Conservation (phyloP, 2,888 invertebrate genomes). For the Diplolepis rosae region DNA sequence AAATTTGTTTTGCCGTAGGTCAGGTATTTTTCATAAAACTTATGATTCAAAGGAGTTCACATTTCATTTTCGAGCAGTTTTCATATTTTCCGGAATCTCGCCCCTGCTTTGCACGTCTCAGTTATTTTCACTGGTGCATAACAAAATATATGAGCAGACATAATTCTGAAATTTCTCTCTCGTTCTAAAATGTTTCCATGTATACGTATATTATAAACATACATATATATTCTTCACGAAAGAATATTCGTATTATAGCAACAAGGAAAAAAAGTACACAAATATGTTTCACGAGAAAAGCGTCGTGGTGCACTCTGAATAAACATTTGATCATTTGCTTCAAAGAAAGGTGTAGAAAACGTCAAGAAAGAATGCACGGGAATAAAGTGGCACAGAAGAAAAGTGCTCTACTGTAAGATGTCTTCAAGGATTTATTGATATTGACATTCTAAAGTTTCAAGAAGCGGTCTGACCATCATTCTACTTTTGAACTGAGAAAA, state of each 20-base stretch:
- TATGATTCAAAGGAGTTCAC: constrained; percentile 9
- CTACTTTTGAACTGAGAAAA: background rate
- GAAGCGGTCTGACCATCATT: background rate
- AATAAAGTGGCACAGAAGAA: background rate
- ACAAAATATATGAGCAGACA: constrained; percentile 17
- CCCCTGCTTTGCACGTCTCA: constrained; percentile 13
- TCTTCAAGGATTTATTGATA: constrained; percentile 3
- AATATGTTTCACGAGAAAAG: background rate
- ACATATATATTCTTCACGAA: background rate
- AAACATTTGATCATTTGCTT: constrained; percentile 2
- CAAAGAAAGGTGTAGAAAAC: background rate
- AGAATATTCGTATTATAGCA: background rate
- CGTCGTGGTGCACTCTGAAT: background rate
- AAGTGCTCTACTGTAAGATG: background rate
- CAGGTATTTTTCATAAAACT: background rate
- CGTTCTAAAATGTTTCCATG: background rate
- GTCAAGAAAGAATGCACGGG: background rate
- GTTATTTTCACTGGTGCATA: constrained; percentile 8
- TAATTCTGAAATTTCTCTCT: background rate
- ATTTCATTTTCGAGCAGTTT: constrained; percentile 26
- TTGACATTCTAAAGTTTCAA: background rate
- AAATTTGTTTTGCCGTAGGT: background rate
- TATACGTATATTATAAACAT: background rate
- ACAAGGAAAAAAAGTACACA: background rate
- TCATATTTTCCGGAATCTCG: constrained; percentile 18